These are phyloP conservation scores for Drosophila nr. fundita DNA, from an alignment of 2,888 invertebrate species.

Conservation along the genomic window DNA sequence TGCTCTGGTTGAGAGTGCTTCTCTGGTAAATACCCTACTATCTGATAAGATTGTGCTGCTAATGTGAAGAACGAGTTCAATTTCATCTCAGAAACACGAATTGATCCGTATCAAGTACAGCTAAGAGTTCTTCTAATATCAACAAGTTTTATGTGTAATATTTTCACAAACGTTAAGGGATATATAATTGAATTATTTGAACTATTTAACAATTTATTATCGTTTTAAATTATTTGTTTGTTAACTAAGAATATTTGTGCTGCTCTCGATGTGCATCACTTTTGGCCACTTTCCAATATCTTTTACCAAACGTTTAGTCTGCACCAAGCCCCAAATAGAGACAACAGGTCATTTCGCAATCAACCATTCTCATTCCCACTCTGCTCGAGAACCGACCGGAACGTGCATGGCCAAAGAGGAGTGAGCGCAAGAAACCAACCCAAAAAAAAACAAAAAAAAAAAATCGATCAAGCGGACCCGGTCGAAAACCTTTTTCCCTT, in stretches of 20 bases:
- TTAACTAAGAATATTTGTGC: conserved; percentile 10
- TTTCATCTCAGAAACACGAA: not conserved
- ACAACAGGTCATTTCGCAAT: conserved; percentile 61
- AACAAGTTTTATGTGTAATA: not conserved
- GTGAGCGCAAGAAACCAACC: conserved; percentile 47
- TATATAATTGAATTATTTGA: not conserved
- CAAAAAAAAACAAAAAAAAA: conserved; percentile 34
- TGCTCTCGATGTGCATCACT: conserved; percentile 17
- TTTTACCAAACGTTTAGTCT: conserved; percentile 46
- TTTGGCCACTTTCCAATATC: conserved; percentile 52
- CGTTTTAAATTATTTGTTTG: not conserved
- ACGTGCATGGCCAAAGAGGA: conserved; percentile 64
- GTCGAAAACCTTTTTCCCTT: conserved; percentile 51
- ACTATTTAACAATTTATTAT: not conserved
- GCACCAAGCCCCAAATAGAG: conserved; percentile 57
- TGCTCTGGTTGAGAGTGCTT: not conserved
- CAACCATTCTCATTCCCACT: conserved; percentile 28
- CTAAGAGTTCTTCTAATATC: not conserved
- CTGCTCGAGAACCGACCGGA: conserved; percentile 20
- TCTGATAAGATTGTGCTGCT: not conserved
- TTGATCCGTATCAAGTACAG: not conserved
- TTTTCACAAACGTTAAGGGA: not conserved
- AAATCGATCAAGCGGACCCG: conserved; percentile 45
- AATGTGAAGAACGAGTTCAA: not conserved
- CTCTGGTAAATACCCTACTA: not conserved